Evolutionary conservation across 2,888 invertebrate genomes (phyloP).

Genomic region (Tetragonisca angustula): DNA sequence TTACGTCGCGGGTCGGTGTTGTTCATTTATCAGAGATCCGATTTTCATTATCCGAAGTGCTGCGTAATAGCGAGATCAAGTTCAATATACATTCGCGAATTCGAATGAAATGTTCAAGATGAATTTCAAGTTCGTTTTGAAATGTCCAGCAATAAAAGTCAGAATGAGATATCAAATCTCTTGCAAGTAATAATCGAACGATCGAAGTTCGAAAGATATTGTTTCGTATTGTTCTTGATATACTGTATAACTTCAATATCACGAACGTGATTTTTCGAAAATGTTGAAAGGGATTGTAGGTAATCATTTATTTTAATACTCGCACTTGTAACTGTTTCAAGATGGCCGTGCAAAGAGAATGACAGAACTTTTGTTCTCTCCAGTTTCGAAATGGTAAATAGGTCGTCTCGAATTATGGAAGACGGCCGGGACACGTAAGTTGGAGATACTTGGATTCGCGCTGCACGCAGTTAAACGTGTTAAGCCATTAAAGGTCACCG

Average conservation of each 20-base stretch:
- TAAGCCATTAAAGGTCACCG: slow-evolving; percentile 66
- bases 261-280: no score
- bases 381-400: not conserved
- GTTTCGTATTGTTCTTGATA: no score
- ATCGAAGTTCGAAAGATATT: not conserved
- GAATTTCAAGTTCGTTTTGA: no score
- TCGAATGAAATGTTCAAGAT: not conserved
- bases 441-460: slow-evolving; percentile 41
- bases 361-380: not conserved
- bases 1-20: not conserved
- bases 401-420: not conserved
- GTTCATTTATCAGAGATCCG: not conserved
- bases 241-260: no score
- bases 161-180: not conserved
- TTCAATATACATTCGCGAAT: not conserved
- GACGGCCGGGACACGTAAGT: not conserved
- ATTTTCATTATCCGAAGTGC: not conserved
- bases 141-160: not conserved
- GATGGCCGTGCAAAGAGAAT: not conserved
- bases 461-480: slow-evolving; percentile 12
- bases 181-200: not conserved
- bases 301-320: no score
- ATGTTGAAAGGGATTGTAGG: no score
- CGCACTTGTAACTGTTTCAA: not conserved
- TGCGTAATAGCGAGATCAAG: not conserved